A percentile compares a stretch with the other conserved stretches of the same genome.
phyloP scores from a whole-genome alignment of 2,888 invertebrate species.

The Heliconius sara region DNA sequence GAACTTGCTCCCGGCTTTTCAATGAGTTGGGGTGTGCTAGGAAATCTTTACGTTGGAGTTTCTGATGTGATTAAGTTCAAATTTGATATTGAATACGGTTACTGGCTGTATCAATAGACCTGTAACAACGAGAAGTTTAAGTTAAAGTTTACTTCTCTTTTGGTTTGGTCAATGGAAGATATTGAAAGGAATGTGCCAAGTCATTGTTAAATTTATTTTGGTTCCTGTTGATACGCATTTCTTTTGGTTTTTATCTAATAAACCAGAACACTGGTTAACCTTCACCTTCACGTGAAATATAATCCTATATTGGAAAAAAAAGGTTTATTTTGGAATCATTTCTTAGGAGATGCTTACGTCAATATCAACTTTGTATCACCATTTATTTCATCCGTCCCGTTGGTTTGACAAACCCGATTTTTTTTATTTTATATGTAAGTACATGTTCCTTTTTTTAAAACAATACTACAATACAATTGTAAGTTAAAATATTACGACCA shows the following conservation, averaged over 20 bases:
- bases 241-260: no score
- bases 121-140: neutral
- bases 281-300: neutral
- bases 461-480: neutral
- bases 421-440: neutral
- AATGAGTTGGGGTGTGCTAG: constrained; percentile 40
- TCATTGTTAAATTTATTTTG: neutral
- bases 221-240: neutral
- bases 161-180: neutral
- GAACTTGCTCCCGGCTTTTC: constrained; percentile 44
- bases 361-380: neutral
- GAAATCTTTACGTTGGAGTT: constrained; percentile 34
- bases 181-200: neutral
- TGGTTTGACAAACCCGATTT: neutral
- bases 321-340: neutral
- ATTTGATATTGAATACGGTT: constrained; percentile 24
- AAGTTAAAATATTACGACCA: neutral
- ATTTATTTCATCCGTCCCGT: neutral
- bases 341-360: neutral
- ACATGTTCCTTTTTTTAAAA: neutral
- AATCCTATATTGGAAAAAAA: neutral
- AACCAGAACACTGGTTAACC: neutral
- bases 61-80: constrained; percentile 32
- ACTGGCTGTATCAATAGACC: constrained; percentile 20
- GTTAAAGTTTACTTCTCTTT: neutral